Percentiles rank a stretch among this genome's conserved stretches.
Conservation (phyloP, 1,140 invertebrate species). For the Drosophila carrolli region DNA sequence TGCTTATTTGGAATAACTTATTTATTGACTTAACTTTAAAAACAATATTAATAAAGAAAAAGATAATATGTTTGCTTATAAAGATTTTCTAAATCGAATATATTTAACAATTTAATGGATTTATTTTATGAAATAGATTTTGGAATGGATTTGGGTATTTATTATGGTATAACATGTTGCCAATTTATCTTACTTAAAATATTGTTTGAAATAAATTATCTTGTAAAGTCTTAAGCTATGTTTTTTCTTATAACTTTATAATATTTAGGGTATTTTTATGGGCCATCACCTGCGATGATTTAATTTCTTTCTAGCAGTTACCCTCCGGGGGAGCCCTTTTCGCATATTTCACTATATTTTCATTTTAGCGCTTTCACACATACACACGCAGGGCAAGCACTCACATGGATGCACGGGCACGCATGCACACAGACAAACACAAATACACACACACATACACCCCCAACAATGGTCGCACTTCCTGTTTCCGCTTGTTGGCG, state of each 20-base stretch:
- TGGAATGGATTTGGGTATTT: too few species aligned
- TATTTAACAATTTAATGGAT: too few species aligned
- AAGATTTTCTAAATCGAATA: too few species aligned
- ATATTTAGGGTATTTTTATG: not conserved
- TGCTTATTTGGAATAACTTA: too few species aligned
- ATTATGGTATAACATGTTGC: too few species aligned
- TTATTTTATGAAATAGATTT: too few species aligned
- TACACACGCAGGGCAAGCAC: conserved; percentile 19
- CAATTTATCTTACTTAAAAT: too few species aligned
- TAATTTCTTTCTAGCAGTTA: conserved; percentile 5
- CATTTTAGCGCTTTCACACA: conserved; percentile 66
- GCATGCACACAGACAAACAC: conserved; percentile 13
- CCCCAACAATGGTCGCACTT: conserved; percentile 70
- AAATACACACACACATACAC: conserved; percentile 2
- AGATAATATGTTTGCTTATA: too few species aligned
- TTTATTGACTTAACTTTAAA: too few species aligned
- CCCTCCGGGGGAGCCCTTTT: not conserved
- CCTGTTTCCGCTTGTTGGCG: conserved; percentile 75
- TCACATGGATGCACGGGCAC: conserved; percentile 29
- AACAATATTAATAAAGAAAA: too few species aligned
- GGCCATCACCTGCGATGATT: not conserved
- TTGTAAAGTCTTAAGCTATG: too few species aligned
- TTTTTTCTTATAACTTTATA: not conserved
- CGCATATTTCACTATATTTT: conserved; percentile 69
- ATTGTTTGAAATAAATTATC: too few species aligned